Conservation (phyloP, 2,113 vertebrate genomes). For the Capreolus pygargus region DNA sequence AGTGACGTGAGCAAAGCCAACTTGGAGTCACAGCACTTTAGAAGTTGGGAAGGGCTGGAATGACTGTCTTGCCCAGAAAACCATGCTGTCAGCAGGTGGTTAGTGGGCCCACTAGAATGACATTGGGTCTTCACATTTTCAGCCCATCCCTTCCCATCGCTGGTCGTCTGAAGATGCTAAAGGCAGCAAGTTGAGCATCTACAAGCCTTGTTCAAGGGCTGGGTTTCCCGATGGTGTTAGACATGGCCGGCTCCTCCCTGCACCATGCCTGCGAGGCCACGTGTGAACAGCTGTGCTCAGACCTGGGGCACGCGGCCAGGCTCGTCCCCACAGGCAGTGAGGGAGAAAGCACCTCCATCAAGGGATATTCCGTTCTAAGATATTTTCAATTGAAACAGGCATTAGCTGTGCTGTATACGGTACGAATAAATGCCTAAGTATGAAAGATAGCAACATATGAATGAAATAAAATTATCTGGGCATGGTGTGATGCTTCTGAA, state of each 20-base stretch:
- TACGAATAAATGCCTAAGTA: no score
- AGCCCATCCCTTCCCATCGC: background rate
- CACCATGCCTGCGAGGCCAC: no score
- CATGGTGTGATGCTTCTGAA: background rate
- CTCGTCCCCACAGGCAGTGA: fast-evolving
- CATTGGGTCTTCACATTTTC: fast-evolving
- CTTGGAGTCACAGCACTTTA: fast-evolving
- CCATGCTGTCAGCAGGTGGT: background rate
- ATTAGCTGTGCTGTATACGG: background rate
- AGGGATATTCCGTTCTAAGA: background rate
- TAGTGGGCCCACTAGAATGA: background rate
- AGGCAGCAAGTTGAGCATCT: fast-evolving
- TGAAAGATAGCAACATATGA: background rate
- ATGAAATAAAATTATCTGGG: background rate
- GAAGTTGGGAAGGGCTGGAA: fast-evolving
- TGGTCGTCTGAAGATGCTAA: fast-evolving
- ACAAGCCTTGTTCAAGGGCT: fast-evolving
- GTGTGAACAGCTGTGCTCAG: background rate
- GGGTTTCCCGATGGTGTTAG: background rate
- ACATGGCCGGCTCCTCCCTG: background rate
- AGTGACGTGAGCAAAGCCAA: fast-evolving
- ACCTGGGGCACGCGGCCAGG: no score
- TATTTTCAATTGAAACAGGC: background rate
- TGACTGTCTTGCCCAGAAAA: no score
- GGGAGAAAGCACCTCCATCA: background rate